These are phyloP conservation scores for Corythaeola cristata DNA, from an alignment of 2,113 vertebrate species.

Conservation along the genomic window DNA sequence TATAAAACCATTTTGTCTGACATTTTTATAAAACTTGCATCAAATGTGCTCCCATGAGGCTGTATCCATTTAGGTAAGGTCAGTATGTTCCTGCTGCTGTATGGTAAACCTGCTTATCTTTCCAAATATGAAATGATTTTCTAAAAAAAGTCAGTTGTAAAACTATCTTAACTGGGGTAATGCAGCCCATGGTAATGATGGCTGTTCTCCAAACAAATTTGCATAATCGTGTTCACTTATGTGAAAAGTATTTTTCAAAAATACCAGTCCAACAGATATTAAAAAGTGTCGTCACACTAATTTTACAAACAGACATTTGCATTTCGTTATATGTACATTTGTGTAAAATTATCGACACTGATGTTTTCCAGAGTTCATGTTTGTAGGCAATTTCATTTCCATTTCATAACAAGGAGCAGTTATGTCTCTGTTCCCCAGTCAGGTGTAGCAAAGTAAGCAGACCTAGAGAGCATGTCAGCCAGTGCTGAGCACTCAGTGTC, in stretches of 20 bases:
- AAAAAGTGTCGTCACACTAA: conserved; percentile 31
- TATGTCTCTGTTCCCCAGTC: background rate
- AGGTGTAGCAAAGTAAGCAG: background rate
- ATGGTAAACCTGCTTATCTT: conserved; percentile 14
- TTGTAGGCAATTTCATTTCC: background rate
- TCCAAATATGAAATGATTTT: conserved; percentile 37
- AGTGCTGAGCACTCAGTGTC: fast-evolving
- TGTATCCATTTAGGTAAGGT: background rate
- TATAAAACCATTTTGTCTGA: background rate
- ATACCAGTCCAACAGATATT: background rate
- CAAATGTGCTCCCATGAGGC: conserved; percentile 19
- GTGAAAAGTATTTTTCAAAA: conserved; percentile 46
- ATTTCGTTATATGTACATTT: background rate
- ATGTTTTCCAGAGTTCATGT: background rate
- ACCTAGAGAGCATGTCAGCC: background rate
- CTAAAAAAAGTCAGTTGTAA: conserved; percentile 26
- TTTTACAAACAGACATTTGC: conserved; percentile 6
- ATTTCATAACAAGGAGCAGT: background rate
- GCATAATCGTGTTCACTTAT: background rate
- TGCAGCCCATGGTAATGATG: background rate
- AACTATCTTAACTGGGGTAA: background rate
- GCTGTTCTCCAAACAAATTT: background rate
- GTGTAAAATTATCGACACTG: background rate
- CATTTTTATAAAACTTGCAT: conserved; percentile 35
- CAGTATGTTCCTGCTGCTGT: background rate